Evolutionary conservation across 1,140 invertebrate genomes (phyloP).

Genomic region (Pemphigus obesinymphae): DNA sequence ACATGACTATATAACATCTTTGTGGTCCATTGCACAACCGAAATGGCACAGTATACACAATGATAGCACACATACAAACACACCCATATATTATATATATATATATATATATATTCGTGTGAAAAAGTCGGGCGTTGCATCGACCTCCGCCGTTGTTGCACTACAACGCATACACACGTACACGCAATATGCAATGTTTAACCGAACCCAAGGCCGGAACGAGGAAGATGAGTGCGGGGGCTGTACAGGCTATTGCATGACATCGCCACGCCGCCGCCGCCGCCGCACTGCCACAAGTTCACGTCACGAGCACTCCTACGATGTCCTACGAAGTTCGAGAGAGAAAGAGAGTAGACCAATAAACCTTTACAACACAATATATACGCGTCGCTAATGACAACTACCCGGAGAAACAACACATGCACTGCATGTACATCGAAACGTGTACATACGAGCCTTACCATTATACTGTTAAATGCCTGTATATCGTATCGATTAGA

Average conservation of each 20-base stretch:
- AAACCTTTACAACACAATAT: not conserved
- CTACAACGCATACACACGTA: not conserved
- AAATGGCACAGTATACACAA: constrained; percentile 12
- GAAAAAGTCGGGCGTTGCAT: constrained; percentile 8
- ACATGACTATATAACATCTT: not conserved
- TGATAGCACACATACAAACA: not conserved
- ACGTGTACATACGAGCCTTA: not conserved
- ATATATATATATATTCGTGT: too few relatives aligned
- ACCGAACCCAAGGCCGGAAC: constrained; percentile 2
- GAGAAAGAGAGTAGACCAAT: not conserved
- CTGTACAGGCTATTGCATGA: not conserved
- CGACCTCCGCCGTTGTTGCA: not conserved
- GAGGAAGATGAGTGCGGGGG: not conserved
- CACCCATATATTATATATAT: too few relatives aligned
- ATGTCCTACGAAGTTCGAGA: not conserved
- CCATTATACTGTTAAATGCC: too few relatives aligned
- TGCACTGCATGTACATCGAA: too few relatives aligned
- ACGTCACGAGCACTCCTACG: not conserved
- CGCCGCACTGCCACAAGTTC: not conserved
- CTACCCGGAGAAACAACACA: not conserved
- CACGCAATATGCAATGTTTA: not conserved
- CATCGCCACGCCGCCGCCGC: not conserved
- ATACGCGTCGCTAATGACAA: not conserved
- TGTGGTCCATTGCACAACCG: constrained; percentile 21
- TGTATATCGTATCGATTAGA: too few relatives aligned